Conservation (phyloP, 2,797 vertebrate genomes). For the Oryzias sinensis region DNA sequence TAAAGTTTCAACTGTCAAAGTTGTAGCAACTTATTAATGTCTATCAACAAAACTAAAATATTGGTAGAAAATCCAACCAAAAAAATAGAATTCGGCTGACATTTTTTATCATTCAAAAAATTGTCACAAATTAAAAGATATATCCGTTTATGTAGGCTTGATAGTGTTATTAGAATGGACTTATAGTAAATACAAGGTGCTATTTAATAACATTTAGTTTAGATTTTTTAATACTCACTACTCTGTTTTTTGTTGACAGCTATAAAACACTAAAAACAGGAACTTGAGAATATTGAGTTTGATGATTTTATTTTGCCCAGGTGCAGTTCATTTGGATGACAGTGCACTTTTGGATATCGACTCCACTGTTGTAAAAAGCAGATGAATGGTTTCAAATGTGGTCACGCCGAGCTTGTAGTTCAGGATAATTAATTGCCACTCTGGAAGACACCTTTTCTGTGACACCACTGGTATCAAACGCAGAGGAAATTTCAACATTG, state of each 20-base stretch:
- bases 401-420: slow-evolving; percentile 59
- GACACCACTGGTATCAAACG: slow-evolving; percentile 60
- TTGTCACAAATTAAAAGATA: too few species aligned
- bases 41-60: too few species aligned
- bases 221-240: not conserved
- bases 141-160: too few species aligned
- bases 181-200: too few species aligned
- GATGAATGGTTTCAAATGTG: slow-evolving; percentile 68
- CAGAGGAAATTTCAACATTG: slow-evolving; percentile 67
- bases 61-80: too few species aligned
- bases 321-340: slow-evolving; percentile 63
- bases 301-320: slow-evolving; percentile 31
- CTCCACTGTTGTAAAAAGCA: slow-evolving; percentile 51
- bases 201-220: too few species aligned
- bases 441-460: slow-evolving; percentile 67
- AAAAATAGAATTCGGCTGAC: too few species aligned
- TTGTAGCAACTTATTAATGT: too few species aligned
- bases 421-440: slow-evolving; percentile 76
- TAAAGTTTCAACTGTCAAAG: too few species aligned
- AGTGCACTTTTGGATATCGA: slow-evolving; percentile 64
- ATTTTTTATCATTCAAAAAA: too few species aligned
- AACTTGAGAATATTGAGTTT: slow-evolving; percentile 31
- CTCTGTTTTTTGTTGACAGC: slow-evolving; percentile 22
- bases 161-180: too few species aligned
- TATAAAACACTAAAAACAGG: slow-evolving; percentile 22